Evolutionary conservation across 2,113 vertebrate genomes (phyloP), one percentile per base, ranked within the genome.

Genomic region (Puffinus mauretanicus): DNA sequence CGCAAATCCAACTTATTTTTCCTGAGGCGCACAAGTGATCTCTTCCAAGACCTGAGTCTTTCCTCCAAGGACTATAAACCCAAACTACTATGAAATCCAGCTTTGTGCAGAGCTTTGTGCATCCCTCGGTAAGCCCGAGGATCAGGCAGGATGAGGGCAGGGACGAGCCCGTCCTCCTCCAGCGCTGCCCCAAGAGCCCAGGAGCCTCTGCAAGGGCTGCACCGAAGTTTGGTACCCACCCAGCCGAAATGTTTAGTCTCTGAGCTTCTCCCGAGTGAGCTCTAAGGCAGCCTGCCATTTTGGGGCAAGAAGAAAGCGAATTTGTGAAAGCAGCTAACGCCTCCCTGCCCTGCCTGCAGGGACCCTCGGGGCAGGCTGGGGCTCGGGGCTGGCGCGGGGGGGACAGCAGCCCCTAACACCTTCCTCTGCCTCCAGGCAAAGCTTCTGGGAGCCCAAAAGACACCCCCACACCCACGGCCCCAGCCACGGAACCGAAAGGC

Each of bases 381-480:
- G 25, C 7, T 67, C 5, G 6, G 86, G 79, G 66, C 42, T 16
- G 79, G 60, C 36, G 2, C 7, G 30, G 58, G 44, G 47, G 51
- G 25, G 2, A 11, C 7, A 3, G 24, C 76, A 89, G 30, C 72
- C 30, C 76, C 61, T 82, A 4, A 95, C n/a, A 22, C 70, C 24
- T 76, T 34, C 25, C 24, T 97, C 15, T 94, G 9, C 9, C 75
- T 57, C 2, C 91, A 97, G 96, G 93, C 7, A 75, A n/a, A 0
- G 0, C 52, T 4, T 58, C 32, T 10, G 93, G 26, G 51, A 86
- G 4, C 95, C 0, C 40, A 0, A 32, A 34, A 6, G 26, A 2
- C 2, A 1, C 12, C 25, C 2, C 73, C 2, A 2, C 8, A 0
- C 0, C 0, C 1, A 1, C 2, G 0, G 13, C 3, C 42, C 2